Conservation (phyloP, 2,113 vertebrate species). For the Cinclus cinclus region DNA sequence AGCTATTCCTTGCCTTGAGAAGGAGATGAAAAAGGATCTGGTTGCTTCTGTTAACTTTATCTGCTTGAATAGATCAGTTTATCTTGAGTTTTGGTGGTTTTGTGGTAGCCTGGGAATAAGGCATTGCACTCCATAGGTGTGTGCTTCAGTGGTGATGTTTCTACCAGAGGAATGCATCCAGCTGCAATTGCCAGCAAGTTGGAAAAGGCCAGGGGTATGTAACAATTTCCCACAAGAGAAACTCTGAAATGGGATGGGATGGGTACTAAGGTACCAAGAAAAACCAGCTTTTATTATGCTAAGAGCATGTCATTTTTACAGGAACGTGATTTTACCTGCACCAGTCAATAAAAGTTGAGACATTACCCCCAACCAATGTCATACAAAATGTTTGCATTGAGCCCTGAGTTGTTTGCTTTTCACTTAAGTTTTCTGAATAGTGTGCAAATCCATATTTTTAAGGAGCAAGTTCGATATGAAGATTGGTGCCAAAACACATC, state of each 20-base stretch:
- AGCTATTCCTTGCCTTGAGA: not conserved
- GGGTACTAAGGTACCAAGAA: not conserved
- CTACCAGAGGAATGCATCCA: not conserved
- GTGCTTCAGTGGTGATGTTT: not conserved
- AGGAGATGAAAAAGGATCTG: not conserved
- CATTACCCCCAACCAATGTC: not conserved
- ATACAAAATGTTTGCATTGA: fast-evolving
- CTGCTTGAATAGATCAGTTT: not conserved
- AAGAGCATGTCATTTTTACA: not conserved
- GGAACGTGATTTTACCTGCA: not conserved
- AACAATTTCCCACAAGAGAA: not conserved
- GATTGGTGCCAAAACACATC: constrained; percentile 29
- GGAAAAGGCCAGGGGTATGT: not conserved
- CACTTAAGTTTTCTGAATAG: not conserved
- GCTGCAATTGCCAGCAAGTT: not conserved
- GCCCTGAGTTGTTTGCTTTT: not conserved
- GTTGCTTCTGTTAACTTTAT: not conserved
- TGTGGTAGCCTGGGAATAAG: not conserved
- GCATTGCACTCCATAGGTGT: not conserved
- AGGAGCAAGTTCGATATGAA: not conserved
- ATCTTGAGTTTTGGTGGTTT: not conserved
- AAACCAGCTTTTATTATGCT: not conserved
- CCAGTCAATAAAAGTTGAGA: not conserved
- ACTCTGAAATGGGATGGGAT: not conserved
- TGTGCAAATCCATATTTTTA: not conserved